Evolutionary conservation across 2,888 invertebrate species (phyloP), one percentile per base, ranked within the genome.

Genomic region (Microctonus hyperodae): DNA sequence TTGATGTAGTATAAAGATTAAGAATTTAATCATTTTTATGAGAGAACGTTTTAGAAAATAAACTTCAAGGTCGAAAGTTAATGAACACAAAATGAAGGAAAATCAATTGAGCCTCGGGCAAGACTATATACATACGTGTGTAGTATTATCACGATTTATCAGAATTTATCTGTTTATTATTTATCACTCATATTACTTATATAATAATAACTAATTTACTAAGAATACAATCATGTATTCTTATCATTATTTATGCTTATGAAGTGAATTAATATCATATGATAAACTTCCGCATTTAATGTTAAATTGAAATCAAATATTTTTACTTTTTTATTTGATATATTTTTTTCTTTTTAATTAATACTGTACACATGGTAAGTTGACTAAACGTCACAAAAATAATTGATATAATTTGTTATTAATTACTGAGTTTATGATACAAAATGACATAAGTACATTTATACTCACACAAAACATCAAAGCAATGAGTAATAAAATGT

Each of bases 1-100:
- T 37, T 37, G n/a, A 6, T 37, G 13, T 0, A 37, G 11, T 11
- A 13, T 1, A n/a, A 6, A 37, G 37, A 37, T 2, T 1, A 1
- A 37, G 1, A 13, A 13, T 3, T 2, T 37, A 6, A 13, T n/a
- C n/a, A n/a, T n/a, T n/a, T n/a, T n/a, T n/a, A n/a, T 28, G 28
- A 7, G 3, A 7, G 28, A 3, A 28, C 28, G 7, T 33, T 56
- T 56, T 23, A 56, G 1, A 31, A 2, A 1, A 33, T 33, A 44
- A n/a, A 33, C 31, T 56, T 11, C 33, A 56, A 56, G 56, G 56
- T 11, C 56, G 22, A 11, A 25, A 33, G 5, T 56, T 56, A 56
- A 56, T 56, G 56, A 56, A 22, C 33, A 33, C 16, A 33, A 10
- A 10, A 56, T 33, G 16, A 0, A 16, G 16, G 16, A 0, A 44